A percentile compares a stretch with the other conserved stretches of the same genome.
These are phyloP conservation scores for Rousettus leschenaultii DNA, from an alignment of 2,113 vertebrate species.

Conservation along the genomic window DNA sequence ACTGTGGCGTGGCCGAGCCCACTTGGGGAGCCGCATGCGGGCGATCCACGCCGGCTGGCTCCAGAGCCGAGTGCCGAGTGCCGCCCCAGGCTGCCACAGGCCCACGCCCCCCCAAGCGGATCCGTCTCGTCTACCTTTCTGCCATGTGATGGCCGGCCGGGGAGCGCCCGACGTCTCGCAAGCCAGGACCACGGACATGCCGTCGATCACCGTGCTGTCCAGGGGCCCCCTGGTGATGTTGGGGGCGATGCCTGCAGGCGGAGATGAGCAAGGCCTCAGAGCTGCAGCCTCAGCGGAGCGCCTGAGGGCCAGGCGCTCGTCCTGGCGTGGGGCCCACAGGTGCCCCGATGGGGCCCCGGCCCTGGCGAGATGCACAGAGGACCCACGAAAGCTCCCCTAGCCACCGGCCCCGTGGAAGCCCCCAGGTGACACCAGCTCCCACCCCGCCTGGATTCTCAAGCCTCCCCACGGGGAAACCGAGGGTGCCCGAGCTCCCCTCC, in stretches of 20 bases:
- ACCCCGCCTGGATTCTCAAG: not conserved
- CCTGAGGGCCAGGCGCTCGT: not conserved
- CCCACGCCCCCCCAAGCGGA: not conserved
- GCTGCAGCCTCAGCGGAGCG: not conserved
- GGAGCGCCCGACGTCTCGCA: conserved; percentile 97
- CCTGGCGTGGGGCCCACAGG: not conserved
- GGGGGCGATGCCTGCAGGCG: conserved; percentile 91
- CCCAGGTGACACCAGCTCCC: not conserved
- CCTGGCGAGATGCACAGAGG: not conserved
- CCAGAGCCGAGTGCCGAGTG: not conserved
- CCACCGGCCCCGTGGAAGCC: not conserved
- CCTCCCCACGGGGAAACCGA: not conserved
- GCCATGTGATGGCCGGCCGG: conserved; percentile 96
- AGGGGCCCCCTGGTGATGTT: conserved; percentile 97
- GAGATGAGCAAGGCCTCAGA: conserved; percentile 26
- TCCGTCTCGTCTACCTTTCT: conserved; percentile 88
- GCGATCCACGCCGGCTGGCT: not conserved
- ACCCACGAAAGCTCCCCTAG: accelerated
- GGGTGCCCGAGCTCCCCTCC: not conserved
- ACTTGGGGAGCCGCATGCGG: accelerated
- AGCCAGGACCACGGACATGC: conserved; percentile 93
- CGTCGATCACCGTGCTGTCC: conserved; percentile 97
- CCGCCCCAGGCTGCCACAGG: accelerated
- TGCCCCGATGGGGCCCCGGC: accelerated
- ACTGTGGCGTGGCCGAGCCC: too few species aligned